Evolutionary conservation across 2,797 vertebrate genomes (phyloP).

Genomic region (Crocidura indochinensis): DNA sequence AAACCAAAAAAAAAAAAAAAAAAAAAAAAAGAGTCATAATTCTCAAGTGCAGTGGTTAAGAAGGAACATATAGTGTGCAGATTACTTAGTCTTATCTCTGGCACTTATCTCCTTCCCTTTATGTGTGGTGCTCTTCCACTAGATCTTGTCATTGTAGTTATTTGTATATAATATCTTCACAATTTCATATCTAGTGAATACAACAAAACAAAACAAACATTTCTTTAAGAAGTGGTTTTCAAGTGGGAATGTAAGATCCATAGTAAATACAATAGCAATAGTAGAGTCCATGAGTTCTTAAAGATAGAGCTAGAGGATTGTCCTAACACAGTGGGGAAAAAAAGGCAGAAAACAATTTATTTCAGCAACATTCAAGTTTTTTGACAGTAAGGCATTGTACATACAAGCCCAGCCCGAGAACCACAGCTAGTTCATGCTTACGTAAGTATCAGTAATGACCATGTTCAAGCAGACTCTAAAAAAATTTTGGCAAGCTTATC

Average conservation of each 20-base stretch:
- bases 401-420: conserved; percentile 19
- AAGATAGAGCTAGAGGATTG: conserved; percentile 30
- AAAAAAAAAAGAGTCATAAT: conserved; percentile 51
- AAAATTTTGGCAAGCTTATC: conserved; percentile 65
- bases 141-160: conserved; percentile 42
- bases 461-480: conserved; percentile 55
- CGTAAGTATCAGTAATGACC: conserved; percentile 66
- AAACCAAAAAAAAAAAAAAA: too few relatives aligned
- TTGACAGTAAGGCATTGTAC: conserved; percentile 5
- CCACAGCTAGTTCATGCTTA: conserved; percentile 43
- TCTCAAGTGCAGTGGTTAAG: conserved; percentile 45
- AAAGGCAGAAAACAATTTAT: conserved; percentile 19
- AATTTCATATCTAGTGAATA: conserved; percentile 51
- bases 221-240: conserved; percentile 70
- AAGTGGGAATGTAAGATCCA: conserved; percentile 62
- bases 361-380: conserved; percentile 57
- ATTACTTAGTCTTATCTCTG: not conserved
- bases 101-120: not conserved
- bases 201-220: conserved; percentile 45
- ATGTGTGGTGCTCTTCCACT: not conserved
- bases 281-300: conserved; percentile 51
- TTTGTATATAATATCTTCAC: conserved; percentile 58
- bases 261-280: not conserved
- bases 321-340: conserved; percentile 47
- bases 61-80: conserved; percentile 19